Evolutionary conservation across 2,797 vertebrate species (phyloP).

Genomic region (Mus minutoides): DNA sequence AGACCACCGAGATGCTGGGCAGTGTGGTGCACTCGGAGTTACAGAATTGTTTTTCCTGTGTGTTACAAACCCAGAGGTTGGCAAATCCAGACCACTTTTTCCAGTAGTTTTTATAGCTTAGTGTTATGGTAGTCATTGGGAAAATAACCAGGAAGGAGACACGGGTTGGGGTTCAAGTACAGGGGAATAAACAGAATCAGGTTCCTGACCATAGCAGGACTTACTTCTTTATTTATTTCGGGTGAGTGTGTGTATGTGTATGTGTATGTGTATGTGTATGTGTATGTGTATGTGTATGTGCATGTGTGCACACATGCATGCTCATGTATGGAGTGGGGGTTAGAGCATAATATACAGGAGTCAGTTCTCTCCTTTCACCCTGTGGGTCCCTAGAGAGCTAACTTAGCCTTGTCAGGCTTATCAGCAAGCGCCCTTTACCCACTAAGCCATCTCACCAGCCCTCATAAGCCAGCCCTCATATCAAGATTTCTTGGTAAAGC

Average conservation of each 20-base stretch:
- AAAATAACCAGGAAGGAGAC: background rate
- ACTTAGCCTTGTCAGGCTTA: background rate
- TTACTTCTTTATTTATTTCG: background rate
- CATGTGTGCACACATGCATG: too few relatives aligned
- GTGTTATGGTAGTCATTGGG: too few relatives aligned
- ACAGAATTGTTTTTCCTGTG: background rate
- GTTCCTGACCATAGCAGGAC: background rate
- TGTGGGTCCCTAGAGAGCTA: background rate
- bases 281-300: too few relatives aligned
- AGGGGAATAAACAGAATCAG: background rate
- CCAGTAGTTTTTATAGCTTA: background rate
- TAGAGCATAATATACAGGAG: background rate
- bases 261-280: too few relatives aligned
- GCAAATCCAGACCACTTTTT: background rate
- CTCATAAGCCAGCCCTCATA: background rate
- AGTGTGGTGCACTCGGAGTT: accelerated
- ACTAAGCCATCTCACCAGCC: too few relatives aligned
- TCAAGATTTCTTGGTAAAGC: background rate
- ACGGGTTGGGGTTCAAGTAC: background rate
- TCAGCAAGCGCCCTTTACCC: background rate
- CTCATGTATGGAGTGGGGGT: background rate
- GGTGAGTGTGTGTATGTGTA: background rate
- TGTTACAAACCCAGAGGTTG: background rate
- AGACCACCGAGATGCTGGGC: background rate
- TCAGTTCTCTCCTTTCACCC: background rate